A percentile compares a stretch with the other conserved stretches of the same genome.
These are phyloP conservation scores for Halcyon leucocephala DNA, from an alignment of 2,797 vertebrate species.

Conservation along the genomic window DNA sequence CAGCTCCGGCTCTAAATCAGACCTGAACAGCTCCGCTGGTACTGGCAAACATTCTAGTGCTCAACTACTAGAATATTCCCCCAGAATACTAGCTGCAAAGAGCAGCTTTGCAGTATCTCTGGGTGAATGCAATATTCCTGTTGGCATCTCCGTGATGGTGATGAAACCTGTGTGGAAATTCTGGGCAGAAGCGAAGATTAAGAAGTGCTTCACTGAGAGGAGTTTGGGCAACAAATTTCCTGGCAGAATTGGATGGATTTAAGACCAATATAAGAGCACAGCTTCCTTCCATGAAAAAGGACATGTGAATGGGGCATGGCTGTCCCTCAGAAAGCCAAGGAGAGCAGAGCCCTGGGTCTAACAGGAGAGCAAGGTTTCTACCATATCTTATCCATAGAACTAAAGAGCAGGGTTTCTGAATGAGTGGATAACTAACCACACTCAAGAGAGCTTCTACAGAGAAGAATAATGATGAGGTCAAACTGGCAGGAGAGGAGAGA, in stretches of 20 bases:
- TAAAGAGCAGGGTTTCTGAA: neutral
- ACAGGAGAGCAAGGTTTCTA: neutral
- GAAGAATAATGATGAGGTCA: neutral
- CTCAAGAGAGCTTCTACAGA: neutral
- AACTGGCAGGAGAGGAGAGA: neutral
- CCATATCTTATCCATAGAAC: neutral
- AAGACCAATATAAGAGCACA: neutral
- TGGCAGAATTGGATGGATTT: neutral
- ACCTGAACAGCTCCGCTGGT: neutral
- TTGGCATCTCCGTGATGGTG: neutral
- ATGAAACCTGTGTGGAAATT: neutral
- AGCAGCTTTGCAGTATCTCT: neutral
- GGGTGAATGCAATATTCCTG: neutral
- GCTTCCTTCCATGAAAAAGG: neutral
- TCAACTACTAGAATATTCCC: neutral
- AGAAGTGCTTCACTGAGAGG: neutral
- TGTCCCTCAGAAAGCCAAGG: neutral
- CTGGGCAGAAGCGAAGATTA: neutral
- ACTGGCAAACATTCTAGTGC: neutral
- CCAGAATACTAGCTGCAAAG: neutral
- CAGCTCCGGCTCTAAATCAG: neutral
- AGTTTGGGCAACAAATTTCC: neutral
- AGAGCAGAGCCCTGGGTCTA: neutral
- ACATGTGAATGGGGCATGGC: neutral
- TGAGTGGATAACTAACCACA: neutral